These are phyloP conservation scores for Ageneiosus marmoratus DNA, from an alignment of 2,113 vertebrate genomes.

Conservation along the genomic window DNA sequence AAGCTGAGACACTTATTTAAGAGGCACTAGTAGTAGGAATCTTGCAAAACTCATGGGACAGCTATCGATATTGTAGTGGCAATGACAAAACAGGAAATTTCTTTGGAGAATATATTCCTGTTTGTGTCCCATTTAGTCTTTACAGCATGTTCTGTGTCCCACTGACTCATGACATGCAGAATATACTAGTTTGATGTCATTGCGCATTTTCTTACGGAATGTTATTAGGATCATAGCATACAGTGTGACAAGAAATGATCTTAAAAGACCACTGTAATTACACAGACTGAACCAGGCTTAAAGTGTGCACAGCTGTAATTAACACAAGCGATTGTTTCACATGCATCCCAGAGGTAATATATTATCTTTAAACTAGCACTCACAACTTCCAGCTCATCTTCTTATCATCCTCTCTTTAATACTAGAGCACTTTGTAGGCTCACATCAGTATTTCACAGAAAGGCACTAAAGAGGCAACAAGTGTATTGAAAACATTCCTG, in stretches of 20 bases:
- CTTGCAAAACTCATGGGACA: too few species aligned
- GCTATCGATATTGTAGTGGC: not conserved
- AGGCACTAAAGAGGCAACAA: not conserved
- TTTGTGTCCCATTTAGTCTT: not conserved
- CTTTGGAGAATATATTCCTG: too few species aligned
- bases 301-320: not conserved
- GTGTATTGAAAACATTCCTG: conserved; percentile 23
- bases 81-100: not conserved
- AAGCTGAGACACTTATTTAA: not conserved
- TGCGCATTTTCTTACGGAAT: not conserved
- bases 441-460: conserved; percentile 19
- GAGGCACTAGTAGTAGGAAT: not conserved
- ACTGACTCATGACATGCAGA: not conserved
- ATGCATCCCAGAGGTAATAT: not conserved
- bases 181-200: not conserved
- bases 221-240: not conserved
- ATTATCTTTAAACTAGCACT: not conserved
- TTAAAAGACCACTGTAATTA: not conserved
- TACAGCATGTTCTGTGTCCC: not conserved
- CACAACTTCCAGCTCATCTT: not conserved
- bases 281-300: not conserved
- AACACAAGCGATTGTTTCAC: conserved; percentile 1
- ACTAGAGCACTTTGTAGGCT: not conserved
- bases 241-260: not conserved
- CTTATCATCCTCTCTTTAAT: not conserved